Base-by-base conservation (phyloP, 2,113 vertebrate genomes). In the Ceyx margarethae region DNA sequence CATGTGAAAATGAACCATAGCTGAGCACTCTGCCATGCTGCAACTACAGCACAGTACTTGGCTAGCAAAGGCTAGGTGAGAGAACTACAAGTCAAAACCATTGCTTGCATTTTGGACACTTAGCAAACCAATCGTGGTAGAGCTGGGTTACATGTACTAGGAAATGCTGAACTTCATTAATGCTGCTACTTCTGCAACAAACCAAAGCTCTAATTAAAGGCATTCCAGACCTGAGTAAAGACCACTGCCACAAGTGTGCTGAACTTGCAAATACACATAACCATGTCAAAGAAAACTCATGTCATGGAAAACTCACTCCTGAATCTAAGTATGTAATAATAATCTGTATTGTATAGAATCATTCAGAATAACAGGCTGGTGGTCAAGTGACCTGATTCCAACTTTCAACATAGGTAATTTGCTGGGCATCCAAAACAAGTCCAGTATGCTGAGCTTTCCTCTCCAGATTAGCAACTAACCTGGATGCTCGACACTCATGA, bases 101-200 rank as follows among this genome's bases (percentile, higher is more conserved):
- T 5, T 82, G 91, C 72, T 85, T 89, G 82, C 67, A 87, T 87
- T 93, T 71, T 60, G 81, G 78, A 83, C 71, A 92, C 75, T 95
- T 33, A 77, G 90, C 86, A 92, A 45, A 85, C 82, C 64, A 74
- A 89, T 85, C 76, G 89, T 9, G 23, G 46, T 9, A 48, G 81
- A 79, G 51, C 45, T 79, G 74, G 89, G 89, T 73, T 89, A 62
- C 78, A 89, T 69, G 89, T 80, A 85, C 50, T 4, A 94, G 81
- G 60, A 64, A 92, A 77, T 46, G 35, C 42, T 66, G 54, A 80
- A 67, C 60, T 92, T 95, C 60, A 67, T 87, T 93, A 94, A 80
- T 51, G 75, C 53, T 2, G 1, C 72, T 85, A 53, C 81, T 92
- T 69, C 78, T 82, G 46, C 56, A 65, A 40, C 54, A 85, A 92